Conservation (phyloP, 2,888 invertebrate species). For the Silvanus unidentatus region DNA sequence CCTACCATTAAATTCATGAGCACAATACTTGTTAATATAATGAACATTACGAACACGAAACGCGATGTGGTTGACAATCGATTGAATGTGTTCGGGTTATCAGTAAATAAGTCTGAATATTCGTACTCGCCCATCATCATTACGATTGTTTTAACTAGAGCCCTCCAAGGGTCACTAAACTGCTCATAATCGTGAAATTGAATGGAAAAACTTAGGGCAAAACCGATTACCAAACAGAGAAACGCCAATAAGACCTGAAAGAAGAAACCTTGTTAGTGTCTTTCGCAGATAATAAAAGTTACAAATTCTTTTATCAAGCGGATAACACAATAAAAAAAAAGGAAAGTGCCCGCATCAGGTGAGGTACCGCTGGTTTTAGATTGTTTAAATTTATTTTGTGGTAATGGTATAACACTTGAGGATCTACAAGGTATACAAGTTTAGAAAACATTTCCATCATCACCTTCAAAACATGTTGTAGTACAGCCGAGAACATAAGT, state of each 20-base stretch:
- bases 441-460: constrained; percentile 4
- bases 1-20: constrained; percentile 54
- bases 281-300: too few species aligned
- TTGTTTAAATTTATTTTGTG: too few species aligned
- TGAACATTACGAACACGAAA: constrained; percentile 49
- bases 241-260: constrained; percentile 50
- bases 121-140: constrained; percentile 58
- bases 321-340: not conserved
- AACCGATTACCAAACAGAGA: constrained; percentile 51
- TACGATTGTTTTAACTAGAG: constrained; percentile 50
- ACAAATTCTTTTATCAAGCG: too few species aligned
- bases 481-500: constrained; percentile 52
- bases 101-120: constrained; percentile 44
- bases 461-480: constrained; percentile 51
- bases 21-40: constrained; percentile 51
- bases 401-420: too few species aligned
- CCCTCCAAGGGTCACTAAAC: constrained; percentile 43
- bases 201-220: constrained; percentile 52
- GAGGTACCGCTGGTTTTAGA: too few species aligned
- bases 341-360: too few species aligned
- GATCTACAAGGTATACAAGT: too few species aligned
- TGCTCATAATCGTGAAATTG: constrained; percentile 46
- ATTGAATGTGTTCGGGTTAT: constrained; percentile 17
- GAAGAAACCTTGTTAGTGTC: too few species aligned
- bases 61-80: constrained; percentile 33